phyloP scores from a whole-genome alignment of 1,140 invertebrate genomes.

The Chironomus striatipennis region DNA sequence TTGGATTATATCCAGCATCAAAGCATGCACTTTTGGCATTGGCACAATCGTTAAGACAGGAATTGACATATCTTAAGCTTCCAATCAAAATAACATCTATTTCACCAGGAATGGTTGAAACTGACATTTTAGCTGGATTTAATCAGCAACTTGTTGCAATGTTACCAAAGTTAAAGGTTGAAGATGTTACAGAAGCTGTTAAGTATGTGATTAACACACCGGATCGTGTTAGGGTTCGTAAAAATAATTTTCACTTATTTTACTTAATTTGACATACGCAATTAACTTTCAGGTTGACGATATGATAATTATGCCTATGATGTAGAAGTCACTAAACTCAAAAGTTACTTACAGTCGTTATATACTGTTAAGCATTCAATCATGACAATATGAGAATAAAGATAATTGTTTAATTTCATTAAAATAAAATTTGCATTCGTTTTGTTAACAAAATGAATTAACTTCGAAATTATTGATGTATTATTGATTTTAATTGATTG shows the following conservation, averaged over 20 bases:
- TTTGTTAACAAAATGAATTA: too few relatives aligned
- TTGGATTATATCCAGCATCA: constrained; percentile 47
- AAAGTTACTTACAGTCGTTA: too few relatives aligned
- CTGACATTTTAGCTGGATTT: constrained; percentile 44
- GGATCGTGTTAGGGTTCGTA: constrained; percentile 41
- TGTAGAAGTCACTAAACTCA: not conserved
- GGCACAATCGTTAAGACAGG: constrained; percentile 48
- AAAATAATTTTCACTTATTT: not conserved
- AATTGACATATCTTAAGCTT: constrained; percentile 44
- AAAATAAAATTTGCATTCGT: too few relatives aligned
- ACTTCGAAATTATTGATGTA: too few relatives aligned
- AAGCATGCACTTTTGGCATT: constrained; percentile 50
- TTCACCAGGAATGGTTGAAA: constrained; percentile 50
- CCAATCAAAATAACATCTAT: constrained; percentile 42
- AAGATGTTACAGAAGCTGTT: constrained; percentile 45
- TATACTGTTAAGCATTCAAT: too few relatives aligned
- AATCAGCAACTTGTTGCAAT: constrained; percentile 34
- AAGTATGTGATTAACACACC: constrained; percentile 44
- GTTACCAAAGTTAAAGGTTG: constrained; percentile 40
- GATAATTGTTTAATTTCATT: too few relatives aligned
- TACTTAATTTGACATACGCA: not conserved
- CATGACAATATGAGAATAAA: too few relatives aligned
- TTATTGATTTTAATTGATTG: too few relatives aligned
- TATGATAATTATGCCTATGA: not conserved
- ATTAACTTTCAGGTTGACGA: not conserved